These are phyloP conservation scores for Erythrocercus mccallii DNA, from an alignment of 2,113 vertebrate genomes.

Conservation along the genomic window DNA sequence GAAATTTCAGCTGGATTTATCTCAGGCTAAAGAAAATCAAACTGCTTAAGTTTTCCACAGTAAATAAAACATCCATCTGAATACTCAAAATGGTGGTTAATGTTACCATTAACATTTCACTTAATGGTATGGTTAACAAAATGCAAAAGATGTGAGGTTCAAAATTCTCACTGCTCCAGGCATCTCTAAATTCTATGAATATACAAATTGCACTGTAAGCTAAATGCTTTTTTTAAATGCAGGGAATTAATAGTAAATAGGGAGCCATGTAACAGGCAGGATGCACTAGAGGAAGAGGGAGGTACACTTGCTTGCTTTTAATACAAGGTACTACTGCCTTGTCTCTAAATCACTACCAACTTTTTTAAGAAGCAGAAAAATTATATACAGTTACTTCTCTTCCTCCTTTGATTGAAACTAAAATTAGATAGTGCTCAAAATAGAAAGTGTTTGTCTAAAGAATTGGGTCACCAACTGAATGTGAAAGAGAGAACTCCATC, in stretches of 20 bases:
- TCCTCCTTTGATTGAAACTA: not conserved
- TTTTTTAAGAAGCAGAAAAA: not conserved
- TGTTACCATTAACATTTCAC: not conserved
- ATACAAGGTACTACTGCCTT: not conserved
- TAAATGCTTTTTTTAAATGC: fast-evolving
- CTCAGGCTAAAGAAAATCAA: not conserved
- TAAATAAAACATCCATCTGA: not conserved
- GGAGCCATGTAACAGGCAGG: not conserved
- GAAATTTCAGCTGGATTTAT: not conserved
- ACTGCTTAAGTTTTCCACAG: not conserved
- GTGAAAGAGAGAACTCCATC: not conserved
- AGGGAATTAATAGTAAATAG: not conserved
- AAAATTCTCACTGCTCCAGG: not conserved
- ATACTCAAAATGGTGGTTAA: not conserved
- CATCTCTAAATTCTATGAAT: not conserved
- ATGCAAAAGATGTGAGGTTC: not conserved
- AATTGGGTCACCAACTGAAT: not conserved
- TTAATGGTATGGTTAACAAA: not conserved
- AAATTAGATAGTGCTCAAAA: not conserved
- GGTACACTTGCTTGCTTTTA: not conserved
- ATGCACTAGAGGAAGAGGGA: not conserved
- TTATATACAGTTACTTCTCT: not conserved
- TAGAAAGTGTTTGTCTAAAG: not conserved
- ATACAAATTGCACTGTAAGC: not conserved
- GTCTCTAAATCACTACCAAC: not conserved